phyloP scores from a whole-genome alignment of 2,888 invertebrate species.

The Omphaloscelis lunosa region DNA sequence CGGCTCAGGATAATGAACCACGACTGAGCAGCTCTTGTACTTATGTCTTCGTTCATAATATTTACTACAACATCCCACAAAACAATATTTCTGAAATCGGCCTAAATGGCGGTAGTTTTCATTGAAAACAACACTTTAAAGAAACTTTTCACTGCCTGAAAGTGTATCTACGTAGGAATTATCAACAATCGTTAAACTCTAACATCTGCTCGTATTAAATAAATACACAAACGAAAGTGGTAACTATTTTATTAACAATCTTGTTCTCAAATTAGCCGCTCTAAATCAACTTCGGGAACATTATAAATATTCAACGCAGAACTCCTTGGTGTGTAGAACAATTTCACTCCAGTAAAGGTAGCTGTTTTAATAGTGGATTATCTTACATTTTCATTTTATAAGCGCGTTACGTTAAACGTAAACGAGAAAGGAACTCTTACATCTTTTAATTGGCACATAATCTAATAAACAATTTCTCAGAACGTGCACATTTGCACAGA shows the following conservation, averaged over 20 bases:
- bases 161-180: conserved; percentile 30
- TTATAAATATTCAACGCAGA: conserved; percentile 69
- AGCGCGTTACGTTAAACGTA: conserved; percentile 17
- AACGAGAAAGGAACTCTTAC: conserved; percentile 14
- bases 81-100: conserved; percentile 4
- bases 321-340: conserved; percentile 59
- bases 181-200: conserved; percentile 46
- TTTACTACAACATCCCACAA: conserved; percentile 15
- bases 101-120: conserved; percentile 3
- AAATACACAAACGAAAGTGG: conserved; percentile 56
- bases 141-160: conserved; percentile 13
- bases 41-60: conserved; percentile 21
- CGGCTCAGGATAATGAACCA: conserved; percentile 73
- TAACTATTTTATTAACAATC: conserved; percentile 65
- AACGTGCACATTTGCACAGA: conserved; percentile 50
- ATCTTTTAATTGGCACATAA: conserved; percentile 49
- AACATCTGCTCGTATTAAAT: conserved; percentile 61
- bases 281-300: conserved; percentile 67
- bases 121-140: conserved; percentile 12
- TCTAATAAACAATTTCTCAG: conserved; percentile 37
- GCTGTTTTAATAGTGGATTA: conserved; percentile 45
- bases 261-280: conserved; percentile 63
- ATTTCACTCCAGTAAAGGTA: conserved; percentile 33
- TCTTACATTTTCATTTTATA: conserved; percentile 48
- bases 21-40: conserved; percentile 35